Evolutionary conservation across 2,797 vertebrate genomes (phyloP).

Genomic region (Hephaestus fuliginosus): DNA sequence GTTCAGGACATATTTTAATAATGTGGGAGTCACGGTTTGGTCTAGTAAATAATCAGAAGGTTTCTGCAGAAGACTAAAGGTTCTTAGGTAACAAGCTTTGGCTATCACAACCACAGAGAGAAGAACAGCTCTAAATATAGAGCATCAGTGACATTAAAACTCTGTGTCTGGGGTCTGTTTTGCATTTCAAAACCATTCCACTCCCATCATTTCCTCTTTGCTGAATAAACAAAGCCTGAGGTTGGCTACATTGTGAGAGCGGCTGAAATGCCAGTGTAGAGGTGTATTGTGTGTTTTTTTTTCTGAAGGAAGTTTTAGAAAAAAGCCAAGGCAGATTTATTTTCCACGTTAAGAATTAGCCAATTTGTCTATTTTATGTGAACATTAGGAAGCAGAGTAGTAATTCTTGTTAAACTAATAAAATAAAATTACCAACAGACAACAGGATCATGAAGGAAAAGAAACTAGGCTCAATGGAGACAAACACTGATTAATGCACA

Average conservation of each 20-base stretch:
- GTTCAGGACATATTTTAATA: neutral
- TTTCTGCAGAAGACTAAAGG: slow-evolving; percentile 2
- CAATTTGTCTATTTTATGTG: slow-evolving; percentile 1
- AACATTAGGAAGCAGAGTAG: slow-evolving; percentile 9
- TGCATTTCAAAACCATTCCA: slow-evolving; percentile 69
- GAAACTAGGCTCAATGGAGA: slow-evolving; percentile 5
- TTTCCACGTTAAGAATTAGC: slow-evolving; percentile 7
- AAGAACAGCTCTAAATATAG: slow-evolving; percentile 54
- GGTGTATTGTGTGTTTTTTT: slow-evolving; percentile 26
- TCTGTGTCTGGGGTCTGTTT: slow-evolving; percentile 57
- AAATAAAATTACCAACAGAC: neutral
- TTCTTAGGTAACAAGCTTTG: slow-evolving; percentile 2
- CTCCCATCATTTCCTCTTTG: slow-evolving; percentile 70
- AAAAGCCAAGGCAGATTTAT: slow-evolving; percentile 32
- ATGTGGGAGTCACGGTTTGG: neutral
- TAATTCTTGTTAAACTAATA: neutral
- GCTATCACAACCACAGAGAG: slow-evolving; percentile 11
- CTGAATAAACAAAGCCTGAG: slow-evolving; percentile 69
- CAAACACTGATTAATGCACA: neutral
- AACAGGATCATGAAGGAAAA: neutral
- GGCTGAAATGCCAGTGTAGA: slow-evolving; percentile 58
- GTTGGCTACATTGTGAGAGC: slow-evolving; percentile 51
- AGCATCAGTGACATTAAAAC: slow-evolving; percentile 61
- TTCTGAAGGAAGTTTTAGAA: slow-evolving; percentile 31
- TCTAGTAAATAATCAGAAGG: neutral